phyloP scores from a whole-genome alignment of 2,888 invertebrate species.

The Ectropis crepuscularia region DNA sequence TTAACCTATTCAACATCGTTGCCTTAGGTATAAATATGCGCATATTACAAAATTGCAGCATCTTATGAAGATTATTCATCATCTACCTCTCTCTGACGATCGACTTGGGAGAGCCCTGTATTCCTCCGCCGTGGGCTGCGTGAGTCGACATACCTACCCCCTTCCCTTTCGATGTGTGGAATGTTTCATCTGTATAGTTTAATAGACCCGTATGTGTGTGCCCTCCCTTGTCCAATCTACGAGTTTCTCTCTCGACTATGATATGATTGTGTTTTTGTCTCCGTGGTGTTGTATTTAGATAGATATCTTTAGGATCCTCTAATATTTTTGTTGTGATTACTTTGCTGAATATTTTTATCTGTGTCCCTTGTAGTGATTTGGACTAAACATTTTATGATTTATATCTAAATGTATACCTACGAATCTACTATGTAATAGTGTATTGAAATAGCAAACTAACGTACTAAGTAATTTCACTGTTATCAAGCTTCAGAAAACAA shows the following conservation, averaged over 20 bases:
- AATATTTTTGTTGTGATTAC: constrained; percentile 27
- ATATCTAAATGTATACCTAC: too few relatives aligned
- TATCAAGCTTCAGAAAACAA: too few relatives aligned
- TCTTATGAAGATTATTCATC: constrained; percentile 90
- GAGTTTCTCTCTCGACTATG: constrained; percentile 26
- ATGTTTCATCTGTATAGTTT: constrained; percentile 68
- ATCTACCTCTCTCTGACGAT: constrained; percentile 88
- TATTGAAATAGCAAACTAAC: too few relatives aligned
- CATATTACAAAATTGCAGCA: constrained; percentile 87
- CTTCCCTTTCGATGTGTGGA: constrained; percentile 81
- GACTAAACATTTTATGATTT: neutral
- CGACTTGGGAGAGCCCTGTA: constrained; percentile 79
- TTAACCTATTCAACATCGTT: constrained; percentile 77
- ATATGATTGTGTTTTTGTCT: constrained; percentile 36
- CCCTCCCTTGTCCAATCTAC: constrained; percentile 35
- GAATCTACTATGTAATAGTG: too few relatives aligned
- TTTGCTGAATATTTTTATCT: constrained; percentile 27
- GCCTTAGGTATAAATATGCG: constrained; percentile 83
- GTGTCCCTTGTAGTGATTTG: neutral
- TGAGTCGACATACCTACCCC: constrained; percentile 67
- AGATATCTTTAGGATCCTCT: constrained; percentile 24
- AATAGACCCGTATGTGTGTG: constrained; percentile 40
- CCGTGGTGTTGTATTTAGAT: constrained; percentile 36
- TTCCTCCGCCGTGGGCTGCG: constrained; percentile 76
- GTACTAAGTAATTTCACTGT: too few relatives aligned